Conservation (phyloP, 2,113 vertebrate genomes). For the Dromas ardeola region DNA sequence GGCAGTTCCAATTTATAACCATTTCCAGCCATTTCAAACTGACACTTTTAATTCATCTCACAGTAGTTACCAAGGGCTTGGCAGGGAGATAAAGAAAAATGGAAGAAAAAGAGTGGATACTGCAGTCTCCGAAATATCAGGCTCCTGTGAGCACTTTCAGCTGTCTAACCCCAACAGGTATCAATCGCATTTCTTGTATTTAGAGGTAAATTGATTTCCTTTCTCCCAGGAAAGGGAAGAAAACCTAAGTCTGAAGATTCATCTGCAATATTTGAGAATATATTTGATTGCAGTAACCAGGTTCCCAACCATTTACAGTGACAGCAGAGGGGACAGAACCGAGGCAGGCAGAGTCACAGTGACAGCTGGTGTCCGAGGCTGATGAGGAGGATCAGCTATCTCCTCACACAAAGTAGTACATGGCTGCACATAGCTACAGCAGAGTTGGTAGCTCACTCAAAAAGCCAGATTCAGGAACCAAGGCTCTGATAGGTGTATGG, state of each 20-base stretch:
- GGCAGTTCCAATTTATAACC: conserved; percentile 57
- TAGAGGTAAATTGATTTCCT: neutral
- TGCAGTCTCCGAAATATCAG: neutral
- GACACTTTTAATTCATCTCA: conserved; percentile 56
- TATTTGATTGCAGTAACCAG: neutral
- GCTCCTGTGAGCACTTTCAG: neutral
- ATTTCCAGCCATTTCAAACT: conserved; percentile 35
- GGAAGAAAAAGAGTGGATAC: neutral
- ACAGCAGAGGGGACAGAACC: rapidly evolving
- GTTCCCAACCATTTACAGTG: neutral
- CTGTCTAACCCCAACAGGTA: neutral
- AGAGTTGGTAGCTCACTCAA: neutral
- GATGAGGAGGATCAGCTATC: neutral
- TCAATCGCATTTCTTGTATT: neutral
- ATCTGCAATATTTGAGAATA: neutral
- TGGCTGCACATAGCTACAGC: neutral
- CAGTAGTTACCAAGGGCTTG: neutral
- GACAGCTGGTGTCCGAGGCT: neutral
- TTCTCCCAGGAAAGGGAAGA: neutral
- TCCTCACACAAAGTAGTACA: neutral
- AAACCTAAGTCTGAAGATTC: neutral
- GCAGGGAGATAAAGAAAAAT: neutral
- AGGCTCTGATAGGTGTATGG: neutral
- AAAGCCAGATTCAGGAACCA: neutral
- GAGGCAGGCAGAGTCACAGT: neutral